Base-by-base conservation (phyloP, 2,888 invertebrate genomes). In the Chironomus tentans region DNA sequence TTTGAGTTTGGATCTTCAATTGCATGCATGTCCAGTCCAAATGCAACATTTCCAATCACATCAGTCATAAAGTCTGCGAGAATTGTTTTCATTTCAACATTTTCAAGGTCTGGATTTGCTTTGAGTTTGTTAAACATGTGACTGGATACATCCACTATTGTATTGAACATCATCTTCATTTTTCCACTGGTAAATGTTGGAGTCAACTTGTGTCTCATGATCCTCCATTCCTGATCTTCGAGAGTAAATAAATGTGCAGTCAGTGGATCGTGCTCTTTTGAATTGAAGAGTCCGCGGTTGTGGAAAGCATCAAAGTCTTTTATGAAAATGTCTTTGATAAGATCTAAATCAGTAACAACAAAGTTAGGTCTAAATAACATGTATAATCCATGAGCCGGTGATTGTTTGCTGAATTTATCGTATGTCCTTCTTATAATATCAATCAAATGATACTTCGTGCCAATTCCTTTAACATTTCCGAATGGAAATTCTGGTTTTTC, bases 111-210 rank as follows among this genome's bases (percentile, higher is more conserved):
- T 50, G 2, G 21, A 61, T 18, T 62, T 73, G 21, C 3, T 70
- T 38, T 62, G 12, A 65, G 22, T 24, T 65, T 65, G 1, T 56
- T 18, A 1, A 65, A 7, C 65, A 65, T 24, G 1, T 21, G 22
- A 65, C 24, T 13, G 6, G 22, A 65, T 5, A 65, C 24, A 13
- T 21, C 13, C 22, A 24, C 3, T 2, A 65, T 1, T 13, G 22
- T 65, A 13, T 13, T 2, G 7, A 84, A 85, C 85, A 86, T 85
- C 28, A 80, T 81, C 77, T 84, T 85, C 81, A 87, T 84, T 78
- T 85, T 86, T 5, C 85, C 85, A 0, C 85, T 82, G 0, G 85
- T 85, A 74, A 87, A 87, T 0, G 85, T 84, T 0, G 86, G 85
- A 0, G 85, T 83, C 24, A 87, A 77, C 70, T 85, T 84, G 0